Evolutionary conservation across 2,797 vertebrate species (phyloP), one percentile per base, ranked within the genome.

Genomic region (Furcifer pardalis): DNA sequence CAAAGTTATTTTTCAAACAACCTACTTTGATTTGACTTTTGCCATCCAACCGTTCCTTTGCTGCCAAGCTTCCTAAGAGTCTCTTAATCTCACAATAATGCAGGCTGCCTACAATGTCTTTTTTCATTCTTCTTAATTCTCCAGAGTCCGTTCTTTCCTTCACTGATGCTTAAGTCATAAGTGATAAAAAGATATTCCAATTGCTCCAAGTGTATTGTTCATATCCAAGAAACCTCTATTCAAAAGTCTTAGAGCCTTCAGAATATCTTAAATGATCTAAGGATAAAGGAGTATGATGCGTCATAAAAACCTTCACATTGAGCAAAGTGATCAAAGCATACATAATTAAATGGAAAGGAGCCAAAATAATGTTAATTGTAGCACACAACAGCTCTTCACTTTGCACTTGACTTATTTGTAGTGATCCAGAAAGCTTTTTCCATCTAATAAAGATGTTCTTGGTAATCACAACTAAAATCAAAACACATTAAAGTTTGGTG

Each of bases 321-420:
- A 88, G 77, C 42, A 86, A 77, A 62, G 21, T 62, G 65, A 82
- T 84, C 81, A 84, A 84, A 81, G 7, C 3, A 65, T 88, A 35
- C 0, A 0, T 83, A 90, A 82, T 85, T 78, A 87, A 87, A 85
- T 17, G 82, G 62, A 71, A 85, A 66, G 79, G 76, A 46, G 78
- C 46, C 87, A 89, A 83, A 86, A 42, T 82, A 83, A 75, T 63
- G 30, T 81, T 87, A 79, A 80, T 79, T 76, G 89, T 87, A 79
- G 21, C 68, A 87, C 71, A 79, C 66, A 82, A 0, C 0, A 87
- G 44, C 84, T 89, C 0, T 60, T 91, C 71, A 84, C 85, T 72
- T 46, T 80, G 32, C 60, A 90, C 7, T 23, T n/a, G 76, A 72
- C 0, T 0, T 65, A 79, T 44, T 72, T 82, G 81, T 82, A 46